phyloP scores from a whole-genome alignment of 2,888 invertebrate genomes.

The Ectemnius lituratus region DNA sequence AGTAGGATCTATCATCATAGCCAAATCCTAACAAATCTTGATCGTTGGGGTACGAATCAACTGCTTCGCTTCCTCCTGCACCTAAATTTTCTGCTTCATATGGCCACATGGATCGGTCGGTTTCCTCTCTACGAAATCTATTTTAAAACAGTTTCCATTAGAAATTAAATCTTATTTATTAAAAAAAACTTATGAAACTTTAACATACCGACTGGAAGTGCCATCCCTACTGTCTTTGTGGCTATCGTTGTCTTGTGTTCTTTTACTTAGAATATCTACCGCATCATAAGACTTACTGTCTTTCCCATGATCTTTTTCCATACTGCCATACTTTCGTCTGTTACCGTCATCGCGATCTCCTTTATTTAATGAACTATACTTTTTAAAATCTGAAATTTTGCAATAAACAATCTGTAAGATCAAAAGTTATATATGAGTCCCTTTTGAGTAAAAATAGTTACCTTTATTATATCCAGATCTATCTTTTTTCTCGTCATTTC shows the following conservation, averaged over 20 bases:
- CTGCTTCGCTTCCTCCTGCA: slow-evolving; percentile 60
- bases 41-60: slow-evolving; percentile 62
- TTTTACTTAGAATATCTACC: slow-evolving; percentile 70
- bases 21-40: slow-evolving; percentile 56
- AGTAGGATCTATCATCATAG: slow-evolving; percentile 65
- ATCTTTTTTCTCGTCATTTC: slow-evolving; percentile 64
- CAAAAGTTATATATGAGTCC: neutral
- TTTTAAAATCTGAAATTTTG: slow-evolving; percentile 51
- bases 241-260: slow-evolving; percentile 59
- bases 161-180: neutral
- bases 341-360: slow-evolving; percentile 61
- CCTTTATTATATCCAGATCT: slow-evolving; percentile 57
- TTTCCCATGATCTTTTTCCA: slow-evolving; percentile 61
- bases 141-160: slow-evolving; percentile 9
- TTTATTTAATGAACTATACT: slow-evolving; percentile 49
- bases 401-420: slow-evolving; percentile 3
- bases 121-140: slow-evolving; percentile 62
- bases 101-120: slow-evolving; percentile 62
- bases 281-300: slow-evolving; percentile 68
- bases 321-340: slow-evolving; percentile 58
- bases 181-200: neutral
- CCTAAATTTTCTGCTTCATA: slow-evolving; percentile 59
- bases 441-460: slow-evolving; percentile 15
- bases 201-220: too few relatives aligned
- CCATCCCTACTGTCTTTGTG: slow-evolving; percentile 43